These are phyloP conservation scores for Lycaena phlaeas DNA, from an alignment of 2,888 invertebrate genomes.

Conservation along the genomic window DNA sequence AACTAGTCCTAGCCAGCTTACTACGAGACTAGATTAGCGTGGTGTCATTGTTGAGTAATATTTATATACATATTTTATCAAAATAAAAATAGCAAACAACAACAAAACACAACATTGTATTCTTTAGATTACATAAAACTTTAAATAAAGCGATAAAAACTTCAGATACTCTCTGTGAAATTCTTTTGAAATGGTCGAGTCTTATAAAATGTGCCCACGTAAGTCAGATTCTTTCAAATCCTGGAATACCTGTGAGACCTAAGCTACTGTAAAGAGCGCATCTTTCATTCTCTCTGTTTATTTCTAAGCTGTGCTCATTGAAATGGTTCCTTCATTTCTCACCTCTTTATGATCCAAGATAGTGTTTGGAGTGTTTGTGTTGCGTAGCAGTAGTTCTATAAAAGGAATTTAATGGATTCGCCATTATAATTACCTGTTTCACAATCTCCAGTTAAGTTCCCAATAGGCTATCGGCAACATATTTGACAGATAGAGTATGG, in stretches of 20 bases:
- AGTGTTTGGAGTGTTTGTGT: background rate
- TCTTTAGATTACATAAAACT: slow-evolving; percentile 9
- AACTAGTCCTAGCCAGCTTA: no score
- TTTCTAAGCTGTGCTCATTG: background rate
- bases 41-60: no score
- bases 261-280: background rate
- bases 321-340: slow-evolving; percentile 1
- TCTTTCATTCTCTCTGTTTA: background rate
- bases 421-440: no score
- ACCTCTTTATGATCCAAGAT: background rate
- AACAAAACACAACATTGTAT: no score
- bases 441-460: no score
- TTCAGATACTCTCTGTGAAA: slow-evolving; percentile 1
- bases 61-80: no score
- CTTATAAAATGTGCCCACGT: background rate
- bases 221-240: background rate
- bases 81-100: no score
- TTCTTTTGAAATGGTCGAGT: background rate
- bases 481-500: no score
- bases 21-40: no score
- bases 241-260: background rate
- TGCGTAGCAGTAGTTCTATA: no score
- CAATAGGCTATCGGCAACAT: no score
- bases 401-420: no score
- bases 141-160: slow-evolving; percentile 12